Evolutionary conservation across 2,888 invertebrate genomes (phyloP).

Genomic region (Congeria kusceri): DNA sequence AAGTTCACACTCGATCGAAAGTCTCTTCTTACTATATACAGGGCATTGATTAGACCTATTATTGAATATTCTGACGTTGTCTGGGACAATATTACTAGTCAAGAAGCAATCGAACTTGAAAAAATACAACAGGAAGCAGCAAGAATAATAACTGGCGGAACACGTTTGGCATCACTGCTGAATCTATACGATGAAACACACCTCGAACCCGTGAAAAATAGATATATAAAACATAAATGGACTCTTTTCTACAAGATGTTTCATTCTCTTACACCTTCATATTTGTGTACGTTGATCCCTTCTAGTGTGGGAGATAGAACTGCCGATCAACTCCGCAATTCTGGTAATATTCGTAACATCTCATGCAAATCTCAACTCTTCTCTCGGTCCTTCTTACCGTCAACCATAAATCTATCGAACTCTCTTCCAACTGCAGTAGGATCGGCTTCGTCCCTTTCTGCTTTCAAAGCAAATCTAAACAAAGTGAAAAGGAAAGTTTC

Average conservation of each 20-base stretch:
- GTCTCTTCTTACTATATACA: conserved; percentile 5
- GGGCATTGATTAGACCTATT: conserved; percentile 10
- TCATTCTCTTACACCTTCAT: neutral
- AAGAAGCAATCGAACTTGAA: conserved; percentile 31
- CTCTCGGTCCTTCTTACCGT: neutral
- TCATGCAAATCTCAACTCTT: neutral
- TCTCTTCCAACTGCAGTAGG: neutral
- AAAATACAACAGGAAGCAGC: conserved; percentile 30
- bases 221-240: neutral
- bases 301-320: neutral
- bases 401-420: neutral
- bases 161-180: conserved; percentile 14
- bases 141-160: conserved; percentile 27
- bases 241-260: conserved; percentile 10
- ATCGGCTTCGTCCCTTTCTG: neutral
- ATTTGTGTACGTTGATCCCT: conserved; percentile 2
- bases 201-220: conserved; percentile 12
- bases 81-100: conserved; percentile 20
- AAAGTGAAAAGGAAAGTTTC: neutral
- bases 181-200: conserved; percentile 31
- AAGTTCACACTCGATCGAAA: conserved; percentile 21
- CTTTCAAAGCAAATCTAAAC: neutral
- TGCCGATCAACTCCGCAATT: neutral
- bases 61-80: conserved; percentile 33
- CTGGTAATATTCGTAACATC: neutral